Conservation (phyloP, 2,888 invertebrate species). For the Dasypogon diadema region DNA sequence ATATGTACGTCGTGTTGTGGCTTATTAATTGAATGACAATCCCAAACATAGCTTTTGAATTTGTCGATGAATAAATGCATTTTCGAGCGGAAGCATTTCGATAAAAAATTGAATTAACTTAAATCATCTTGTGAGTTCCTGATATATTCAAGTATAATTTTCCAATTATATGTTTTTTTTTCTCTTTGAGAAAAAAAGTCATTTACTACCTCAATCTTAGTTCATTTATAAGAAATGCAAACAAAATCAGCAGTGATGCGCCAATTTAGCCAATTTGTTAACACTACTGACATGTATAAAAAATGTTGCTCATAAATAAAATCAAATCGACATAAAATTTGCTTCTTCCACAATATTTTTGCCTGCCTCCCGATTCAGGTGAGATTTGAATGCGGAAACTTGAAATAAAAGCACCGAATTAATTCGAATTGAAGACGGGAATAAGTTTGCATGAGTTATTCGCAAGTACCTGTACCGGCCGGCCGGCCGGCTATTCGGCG, state of each 20-base stretch:
- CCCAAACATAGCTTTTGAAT: too few relatives aligned
- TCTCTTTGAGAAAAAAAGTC: background rate
- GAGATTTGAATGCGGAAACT: conserved; percentile 13
- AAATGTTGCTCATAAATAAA: conserved; percentile 6
- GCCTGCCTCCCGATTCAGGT: background rate
- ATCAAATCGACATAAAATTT: conserved; percentile 18
- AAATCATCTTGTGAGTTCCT: background rate
- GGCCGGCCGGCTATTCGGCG: background rate
- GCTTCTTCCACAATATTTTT: conserved; percentile 9
- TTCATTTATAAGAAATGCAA: background rate
- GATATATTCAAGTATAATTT: background rate
- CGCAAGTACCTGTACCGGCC: background rate
- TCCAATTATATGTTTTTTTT: background rate
- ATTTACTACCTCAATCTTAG: background rate
- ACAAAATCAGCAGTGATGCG: conserved; percentile 16
- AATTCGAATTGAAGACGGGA: conserved; percentile 6
- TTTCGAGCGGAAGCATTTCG: too few relatives aligned
- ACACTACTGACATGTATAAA: conserved; percentile 9
- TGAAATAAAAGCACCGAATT: background rate
- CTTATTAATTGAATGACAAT: too few relatives aligned
- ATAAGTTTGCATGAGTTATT: conserved; percentile 4
- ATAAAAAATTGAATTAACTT: background rate
- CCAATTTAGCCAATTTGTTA: conserved; percentile 19
- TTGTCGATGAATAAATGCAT: too few relatives aligned
- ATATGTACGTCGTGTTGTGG: too few relatives aligned